A percentile compares a stretch with the other conserved stretches of the same genome.
These are phyloP conservation scores for Diaperis boleti DNA, from an alignment of 2,888 invertebrate genomes.

Conservation along the genomic window DNA sequence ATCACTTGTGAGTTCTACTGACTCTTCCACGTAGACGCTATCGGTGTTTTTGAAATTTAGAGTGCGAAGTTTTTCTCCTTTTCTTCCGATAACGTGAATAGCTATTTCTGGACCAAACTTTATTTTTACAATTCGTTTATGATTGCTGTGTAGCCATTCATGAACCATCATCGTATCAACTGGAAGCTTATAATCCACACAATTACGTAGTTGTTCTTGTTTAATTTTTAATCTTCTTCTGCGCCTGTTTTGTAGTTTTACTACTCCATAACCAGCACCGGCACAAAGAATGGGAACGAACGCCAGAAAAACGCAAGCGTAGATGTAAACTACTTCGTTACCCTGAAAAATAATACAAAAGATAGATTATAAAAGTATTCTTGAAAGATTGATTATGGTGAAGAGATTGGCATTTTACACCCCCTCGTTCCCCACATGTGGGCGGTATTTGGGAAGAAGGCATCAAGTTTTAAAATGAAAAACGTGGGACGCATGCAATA, in stretches of 20 bases:
- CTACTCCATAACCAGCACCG: constrained; percentile 92
- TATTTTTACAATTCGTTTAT: constrained; percentile 89
- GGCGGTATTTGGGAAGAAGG: too few relatives aligned
- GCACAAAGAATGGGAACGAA: constrained; percentile 94
- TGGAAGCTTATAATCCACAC: constrained; percentile 71
- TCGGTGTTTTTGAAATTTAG: constrained; percentile 83
- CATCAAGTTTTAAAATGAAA: too few relatives aligned
- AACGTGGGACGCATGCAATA: too few relatives aligned
- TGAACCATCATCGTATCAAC: constrained; percentile 94
- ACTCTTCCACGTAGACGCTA: constrained; percentile 87
- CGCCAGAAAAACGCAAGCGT: constrained; percentile 90
- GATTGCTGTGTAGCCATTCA: constrained; percentile 94
- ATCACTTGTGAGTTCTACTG: constrained; percentile 81
- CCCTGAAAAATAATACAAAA: constrained; percentile 76
- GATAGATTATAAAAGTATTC: neutral
- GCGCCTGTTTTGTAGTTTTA: constrained; percentile 90
- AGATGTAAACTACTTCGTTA: constrained; percentile 97
- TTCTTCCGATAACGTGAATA: constrained; percentile 88
- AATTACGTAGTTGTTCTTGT: constrained; percentile 75
- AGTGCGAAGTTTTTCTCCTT: constrained; percentile 90
- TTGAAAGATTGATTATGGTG: too few relatives aligned
- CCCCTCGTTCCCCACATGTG: too few relatives aligned
- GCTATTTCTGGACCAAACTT: constrained; percentile 91
- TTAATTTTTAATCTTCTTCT: constrained; percentile 84
- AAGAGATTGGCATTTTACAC: too few relatives aligned